Evolutionary conservation across 1,140 invertebrate species (phyloP).

Genomic region (Brachionus rubens): DNA sequence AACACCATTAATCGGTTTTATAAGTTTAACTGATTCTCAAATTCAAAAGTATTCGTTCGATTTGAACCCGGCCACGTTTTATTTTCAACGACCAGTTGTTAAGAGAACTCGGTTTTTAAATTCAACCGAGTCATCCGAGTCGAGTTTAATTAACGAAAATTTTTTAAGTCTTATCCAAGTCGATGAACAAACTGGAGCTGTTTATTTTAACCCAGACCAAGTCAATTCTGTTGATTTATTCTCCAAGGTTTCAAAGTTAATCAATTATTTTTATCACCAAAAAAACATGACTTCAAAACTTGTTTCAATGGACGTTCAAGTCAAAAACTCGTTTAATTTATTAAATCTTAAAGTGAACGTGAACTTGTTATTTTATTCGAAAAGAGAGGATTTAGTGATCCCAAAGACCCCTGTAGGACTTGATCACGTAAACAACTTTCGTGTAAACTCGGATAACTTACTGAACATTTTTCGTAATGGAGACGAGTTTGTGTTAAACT

Average conservation of each 20-base stretch:
- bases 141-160: slow-evolving; percentile 13
- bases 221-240: neutral
- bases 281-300: neutral
- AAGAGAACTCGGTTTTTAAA: neutral
- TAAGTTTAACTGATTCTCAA: neutral
- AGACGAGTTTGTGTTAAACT: slow-evolving; percentile 15
- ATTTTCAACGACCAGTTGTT: neutral
- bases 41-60: neutral
- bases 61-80: neutral
- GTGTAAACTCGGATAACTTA: slow-evolving; percentile 35
- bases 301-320: neutral
- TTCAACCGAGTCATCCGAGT: neutral
- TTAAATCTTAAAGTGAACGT: neutral
- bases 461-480: slow-evolving; percentile 19
- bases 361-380: neutral
- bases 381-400: neutral
- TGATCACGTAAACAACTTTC: neutral
- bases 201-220: slow-evolving; percentile 25
- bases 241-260: neutral
- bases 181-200: slow-evolving; percentile 11
- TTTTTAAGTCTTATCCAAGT: neutral
- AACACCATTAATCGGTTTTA: neutral
- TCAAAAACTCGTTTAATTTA: neutral
- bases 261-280: neutral
- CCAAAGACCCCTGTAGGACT: neutral